These are phyloP conservation scores for Leptinotarsa texana DNA, from an alignment of 1,140 invertebrate genomes.

Conservation along the genomic window DNA sequence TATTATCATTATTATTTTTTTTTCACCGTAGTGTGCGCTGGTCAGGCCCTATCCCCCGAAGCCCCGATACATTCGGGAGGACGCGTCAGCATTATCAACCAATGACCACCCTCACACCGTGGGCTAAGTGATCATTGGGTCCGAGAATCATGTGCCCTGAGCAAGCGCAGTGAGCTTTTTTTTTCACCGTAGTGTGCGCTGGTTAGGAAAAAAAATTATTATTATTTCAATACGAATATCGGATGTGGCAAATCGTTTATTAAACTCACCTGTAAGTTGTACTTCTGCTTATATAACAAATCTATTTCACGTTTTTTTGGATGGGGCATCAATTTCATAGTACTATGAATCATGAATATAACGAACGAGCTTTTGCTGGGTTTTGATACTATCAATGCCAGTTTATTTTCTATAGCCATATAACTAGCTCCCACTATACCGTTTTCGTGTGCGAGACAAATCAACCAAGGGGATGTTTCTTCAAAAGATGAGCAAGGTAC, in stretches of 20 bases:
- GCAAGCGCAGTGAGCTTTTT: no score
- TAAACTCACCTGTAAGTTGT: conserved; percentile 49
- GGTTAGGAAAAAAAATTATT: no score
- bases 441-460: conserved; percentile 50
- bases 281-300: conserved; percentile 46
- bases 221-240: no score
- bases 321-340: conserved; percentile 34
- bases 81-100: no score
- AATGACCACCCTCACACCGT: no score
- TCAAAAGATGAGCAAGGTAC: conserved; percentile 53
- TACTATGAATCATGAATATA: conserved; percentile 38
- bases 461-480: conserved; percentile 47
- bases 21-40: no score
- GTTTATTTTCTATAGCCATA: conserved; percentile 46
- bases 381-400: conserved; percentile 53
- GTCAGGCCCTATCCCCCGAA: no score
- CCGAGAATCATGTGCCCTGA: no score
- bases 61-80: no score
- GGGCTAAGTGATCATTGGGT: no score
- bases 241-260: neutral
- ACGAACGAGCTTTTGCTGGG: conserved; percentile 28
- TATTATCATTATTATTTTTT: no score
- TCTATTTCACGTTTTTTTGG: conserved; percentile 37
- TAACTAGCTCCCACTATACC: conserved; percentile 49
- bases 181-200: no score